Conservation (phyloP, 1,140 invertebrate genomes). For the Temnothorax longispinosus region DNA sequence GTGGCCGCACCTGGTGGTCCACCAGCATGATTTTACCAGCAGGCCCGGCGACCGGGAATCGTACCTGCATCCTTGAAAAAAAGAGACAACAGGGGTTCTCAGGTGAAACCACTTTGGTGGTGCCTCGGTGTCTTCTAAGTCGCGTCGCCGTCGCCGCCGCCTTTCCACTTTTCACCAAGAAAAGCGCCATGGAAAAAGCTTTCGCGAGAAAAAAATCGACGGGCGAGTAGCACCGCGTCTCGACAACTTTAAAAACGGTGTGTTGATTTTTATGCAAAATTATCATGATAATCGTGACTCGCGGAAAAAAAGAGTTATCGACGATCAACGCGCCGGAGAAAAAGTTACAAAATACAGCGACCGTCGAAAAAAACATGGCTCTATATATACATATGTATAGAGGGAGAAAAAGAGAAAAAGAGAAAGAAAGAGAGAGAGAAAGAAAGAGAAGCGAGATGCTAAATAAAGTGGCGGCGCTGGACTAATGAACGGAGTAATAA, state of each 20-base stretch:
- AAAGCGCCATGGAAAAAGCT: constrained; percentile 51
- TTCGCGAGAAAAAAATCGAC: constrained; percentile 3
- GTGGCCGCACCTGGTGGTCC: constrained; percentile 65
- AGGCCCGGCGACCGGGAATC: constrained; percentile 63
- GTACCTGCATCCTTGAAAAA: constrained; percentile 76
- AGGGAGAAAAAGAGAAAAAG: not conserved
- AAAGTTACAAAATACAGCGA: not conserved
- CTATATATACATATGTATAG: constrained; percentile 35
- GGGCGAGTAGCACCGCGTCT: not conserved
- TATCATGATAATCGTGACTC: not conserved
- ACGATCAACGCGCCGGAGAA: not conserved
- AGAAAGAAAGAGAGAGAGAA: not conserved
- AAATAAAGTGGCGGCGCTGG: constrained; percentile 41
- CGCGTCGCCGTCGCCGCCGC: constrained; percentile 17
- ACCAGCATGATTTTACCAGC: constrained; percentile 69
- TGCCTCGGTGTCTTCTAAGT: constrained; percentile 44
- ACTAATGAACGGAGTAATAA: constrained; percentile 55
- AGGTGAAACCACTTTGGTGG: constrained; percentile 57
- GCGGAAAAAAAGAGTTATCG: constrained; percentile 4
- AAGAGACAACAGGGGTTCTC: constrained; percentile 69
- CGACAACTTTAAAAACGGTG: not conserved
- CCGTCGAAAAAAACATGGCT: constrained; percentile 31
- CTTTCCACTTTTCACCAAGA: constrained; percentile 63
- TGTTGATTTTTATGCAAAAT: constrained; percentile 12
- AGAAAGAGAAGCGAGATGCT: constrained; percentile 35